Evolutionary conservation across 2,888 invertebrate genomes (phyloP).

Genomic region (Tachystola acroxantha): DNA sequence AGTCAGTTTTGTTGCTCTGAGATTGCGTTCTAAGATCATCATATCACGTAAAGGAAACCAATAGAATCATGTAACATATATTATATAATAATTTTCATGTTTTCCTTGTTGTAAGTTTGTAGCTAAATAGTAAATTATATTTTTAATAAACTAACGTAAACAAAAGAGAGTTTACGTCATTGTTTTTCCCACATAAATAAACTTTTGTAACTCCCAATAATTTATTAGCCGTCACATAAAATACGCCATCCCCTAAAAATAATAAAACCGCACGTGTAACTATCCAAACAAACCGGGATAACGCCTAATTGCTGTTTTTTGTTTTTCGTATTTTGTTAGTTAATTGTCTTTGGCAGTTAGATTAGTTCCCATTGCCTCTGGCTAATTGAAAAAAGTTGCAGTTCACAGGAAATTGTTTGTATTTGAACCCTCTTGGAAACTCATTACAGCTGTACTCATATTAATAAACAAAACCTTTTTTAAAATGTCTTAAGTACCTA

Average conservation of each 20-base stretch:
- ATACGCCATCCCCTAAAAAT: slow-evolving; percentile 16
- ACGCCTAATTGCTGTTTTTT: slow-evolving; percentile 17
- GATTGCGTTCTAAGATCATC: too few species aligned
- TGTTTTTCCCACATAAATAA: slow-evolving; percentile 27
- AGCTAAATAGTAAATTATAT: too few species aligned
- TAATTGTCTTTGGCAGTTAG: slow-evolving; percentile 16
- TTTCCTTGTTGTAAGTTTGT: too few species aligned
- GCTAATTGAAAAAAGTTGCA: slow-evolving; percentile 21
- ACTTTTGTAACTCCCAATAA: slow-evolving; percentile 14
- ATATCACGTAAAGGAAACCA: too few species aligned
- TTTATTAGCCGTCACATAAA: slow-evolving; percentile 21
- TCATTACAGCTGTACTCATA: neutral
- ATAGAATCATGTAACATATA: too few species aligned
- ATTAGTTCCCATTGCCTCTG: slow-evolving; percentile 23
- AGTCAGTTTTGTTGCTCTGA: too few species aligned
- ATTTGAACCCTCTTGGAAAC: slow-evolving; percentile 8
- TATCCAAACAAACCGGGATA: slow-evolving; percentile 16
- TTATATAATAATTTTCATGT: too few species aligned
- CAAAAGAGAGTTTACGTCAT: too few species aligned
- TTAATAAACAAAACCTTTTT: neutral
- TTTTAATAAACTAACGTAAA: too few species aligned
- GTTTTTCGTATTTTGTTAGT: slow-evolving; percentile 2
- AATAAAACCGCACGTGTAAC: slow-evolving; percentile 20
- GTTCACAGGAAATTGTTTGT: slow-evolving; percentile 23
- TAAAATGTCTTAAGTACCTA: too few species aligned